Conservation (phyloP, 2,113 vertebrate species). For the Irena cyanogastra region DNA sequence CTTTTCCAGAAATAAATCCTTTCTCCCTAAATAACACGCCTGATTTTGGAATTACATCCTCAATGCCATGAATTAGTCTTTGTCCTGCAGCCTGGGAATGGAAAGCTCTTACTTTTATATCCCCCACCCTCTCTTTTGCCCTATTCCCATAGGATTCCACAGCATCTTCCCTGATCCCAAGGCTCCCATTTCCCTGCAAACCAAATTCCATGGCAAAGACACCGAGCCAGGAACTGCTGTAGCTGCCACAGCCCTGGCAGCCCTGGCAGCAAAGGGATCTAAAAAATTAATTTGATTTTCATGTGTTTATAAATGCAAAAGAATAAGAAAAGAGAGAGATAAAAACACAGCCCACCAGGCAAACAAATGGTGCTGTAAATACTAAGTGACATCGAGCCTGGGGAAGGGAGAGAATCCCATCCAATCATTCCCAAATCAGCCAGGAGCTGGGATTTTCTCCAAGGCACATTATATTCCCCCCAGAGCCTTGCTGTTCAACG, state of each 20-base stretch:
- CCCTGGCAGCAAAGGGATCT: neutral
- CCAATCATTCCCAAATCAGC: neutral
- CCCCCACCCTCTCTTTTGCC: neutral
- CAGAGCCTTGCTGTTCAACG: neutral
- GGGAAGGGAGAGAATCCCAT: neutral
- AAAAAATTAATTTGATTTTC: neutral
- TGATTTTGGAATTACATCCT: neutral
- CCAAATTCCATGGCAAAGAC: neutral
- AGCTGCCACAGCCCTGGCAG: neutral
- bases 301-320: neutral
- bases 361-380: neutral
- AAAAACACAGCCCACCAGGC: neutral
- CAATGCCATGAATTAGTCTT: neutral
- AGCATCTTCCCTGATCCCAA: neutral
- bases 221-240: neutral
- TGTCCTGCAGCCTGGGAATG: neutral
- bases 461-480: constrained; percentile 12
- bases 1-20: neutral
- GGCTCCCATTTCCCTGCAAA: neutral
- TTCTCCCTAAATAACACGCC: neutral
- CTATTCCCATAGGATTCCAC: neutral
- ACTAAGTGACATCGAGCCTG: neutral
- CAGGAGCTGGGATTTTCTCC: constrained; percentile 36
- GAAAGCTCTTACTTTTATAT: neutral
- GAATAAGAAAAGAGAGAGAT: neutral